Evolutionary conservation across 1,140 invertebrate species (phyloP), one percentile per base, ranked within the genome.

Genomic region (Aphelenchoides avenae): DNA sequence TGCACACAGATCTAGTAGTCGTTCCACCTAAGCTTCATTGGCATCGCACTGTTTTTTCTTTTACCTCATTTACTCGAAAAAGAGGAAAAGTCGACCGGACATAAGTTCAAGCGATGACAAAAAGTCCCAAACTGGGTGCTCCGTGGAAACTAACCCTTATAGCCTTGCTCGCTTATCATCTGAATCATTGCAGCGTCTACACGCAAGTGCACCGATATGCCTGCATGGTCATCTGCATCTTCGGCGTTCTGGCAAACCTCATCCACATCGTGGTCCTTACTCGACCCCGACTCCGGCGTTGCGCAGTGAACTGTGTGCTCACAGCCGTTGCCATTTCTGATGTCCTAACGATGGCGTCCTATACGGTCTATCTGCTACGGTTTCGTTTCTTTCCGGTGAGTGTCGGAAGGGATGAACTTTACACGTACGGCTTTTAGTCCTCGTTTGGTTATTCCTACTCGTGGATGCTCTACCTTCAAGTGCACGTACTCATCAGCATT

Each of bases 261-360:
- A 78, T 92, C 36, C 92, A 91, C 76, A 87, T 93, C 39, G 84
- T 87, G 1, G 88, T 93, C 1, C 76, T 94, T 29, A 91, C 89
- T 0, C 81, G 87, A 11, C 64, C 64, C 3, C 11, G 57, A n/a
- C 47, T 67, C 42, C 50, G 63, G 20, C 18, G 55, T 24, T 61
- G 63, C 37, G 64, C 64, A 9, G 64, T 67, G 3, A 67, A 67
- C 31, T 57, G 57, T 49, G 53, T 67, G 27, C 33, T 67, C 7
- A 62, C 43, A 11, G 64, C 64, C 15, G 58, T 67, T 2, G 64
- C 64, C 0, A 53, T 68, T 18, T 67, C 63, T 37, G 64, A 67
- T 30, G 58, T 67, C 37, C 40, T 66, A 11, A 67, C 64, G 15
- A 67, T 67, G 64, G 41, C 31, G 5, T 63, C 58, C 5, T 67